Evolutionary conservation across 53 echinoderm and acorn worm genomes (phyloP).

Genomic region (Temnopleurus reevesii): DNA sequence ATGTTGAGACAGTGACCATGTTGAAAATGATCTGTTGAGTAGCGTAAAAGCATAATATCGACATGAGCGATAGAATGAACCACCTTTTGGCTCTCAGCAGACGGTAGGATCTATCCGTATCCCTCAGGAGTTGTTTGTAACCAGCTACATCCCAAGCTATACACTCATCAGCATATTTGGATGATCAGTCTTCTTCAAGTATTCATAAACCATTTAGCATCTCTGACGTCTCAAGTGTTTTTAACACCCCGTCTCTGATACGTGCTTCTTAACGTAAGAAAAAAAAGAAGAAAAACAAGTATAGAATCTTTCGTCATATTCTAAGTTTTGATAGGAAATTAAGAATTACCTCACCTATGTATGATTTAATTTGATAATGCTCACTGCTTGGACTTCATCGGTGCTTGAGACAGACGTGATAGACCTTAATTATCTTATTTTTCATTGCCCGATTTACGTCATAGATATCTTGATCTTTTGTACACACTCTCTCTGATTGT

Average conservation of each 20-base stretch:
- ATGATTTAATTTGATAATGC: background rate
- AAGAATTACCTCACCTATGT: background rate
- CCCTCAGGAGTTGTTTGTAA: constrained; percentile 4
- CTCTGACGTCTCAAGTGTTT: constrained; percentile 32
- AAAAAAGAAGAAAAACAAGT: too few species aligned
- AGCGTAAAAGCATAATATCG: background rate
- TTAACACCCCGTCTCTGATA: background rate
- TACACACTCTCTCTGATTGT: background rate
- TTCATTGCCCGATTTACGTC: background rate
- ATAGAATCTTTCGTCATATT: background rate
- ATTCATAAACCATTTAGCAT: constrained; percentile 24
- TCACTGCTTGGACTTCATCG: background rate
- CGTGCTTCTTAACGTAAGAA: too few species aligned
- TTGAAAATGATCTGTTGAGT: background rate
- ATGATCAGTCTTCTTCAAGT: constrained; percentile 18
- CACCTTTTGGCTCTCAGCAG: background rate
- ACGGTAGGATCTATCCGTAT: background rate
- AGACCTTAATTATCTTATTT: constrained; percentile 24
- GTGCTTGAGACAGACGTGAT: constrained; percentile 9
- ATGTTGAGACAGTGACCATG: too few species aligned
- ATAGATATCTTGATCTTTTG: background rate
- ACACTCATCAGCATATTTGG: constrained; percentile 2
- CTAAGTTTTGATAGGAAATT: background rate
- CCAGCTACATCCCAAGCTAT: background rate
- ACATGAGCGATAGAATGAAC: background rate